Evolutionary conservation across 2,888 invertebrate species (phyloP).

Genomic region (Parelbella ahira): DNA sequence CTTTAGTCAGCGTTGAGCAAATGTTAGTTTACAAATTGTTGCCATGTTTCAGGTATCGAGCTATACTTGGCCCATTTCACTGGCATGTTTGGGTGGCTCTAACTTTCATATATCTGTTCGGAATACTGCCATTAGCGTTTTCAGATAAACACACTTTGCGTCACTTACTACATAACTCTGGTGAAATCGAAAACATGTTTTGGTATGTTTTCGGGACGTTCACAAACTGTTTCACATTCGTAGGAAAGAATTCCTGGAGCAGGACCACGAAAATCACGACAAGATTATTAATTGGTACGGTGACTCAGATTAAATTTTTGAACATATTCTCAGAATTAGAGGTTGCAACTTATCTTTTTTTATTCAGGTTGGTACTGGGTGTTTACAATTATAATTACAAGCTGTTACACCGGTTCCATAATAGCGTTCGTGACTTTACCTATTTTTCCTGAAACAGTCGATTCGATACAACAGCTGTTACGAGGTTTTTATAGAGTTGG

Average conservation of each 20-base stretch:
- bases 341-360: too few species aligned
- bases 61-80: constrained; percentile 91
- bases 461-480: constrained; percentile 84
- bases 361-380: constrained; percentile 87
- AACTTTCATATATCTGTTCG: constrained; percentile 85
- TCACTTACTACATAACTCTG: constrained; percentile 84
- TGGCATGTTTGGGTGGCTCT: constrained; percentile 90
- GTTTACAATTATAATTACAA: constrained; percentile 91
- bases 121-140: constrained; percentile 87
- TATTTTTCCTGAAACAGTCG: constrained; percentile 86
- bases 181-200: constrained; percentile 90
- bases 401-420: constrained; percentile 91
- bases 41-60: constrained; percentile 82
- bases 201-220: constrained; percentile 94
- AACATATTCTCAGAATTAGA: too few species aligned
- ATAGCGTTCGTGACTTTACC: constrained; percentile 92
- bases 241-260: constrained; percentile 85
- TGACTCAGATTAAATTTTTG: too few species aligned
- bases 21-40: not conserved
- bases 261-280: constrained; percentile 85
- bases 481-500: constrained; percentile 85
- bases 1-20: not conserved
- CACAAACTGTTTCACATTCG: constrained; percentile 88
- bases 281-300: constrained; percentile 86
- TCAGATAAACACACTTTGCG: constrained; percentile 85